A percentile compares a stretch with the other conserved stretches of the same genome.
phyloP scores from a whole-genome alignment of 2,888 invertebrate species.

The Drosophila setosimentum region DNA sequence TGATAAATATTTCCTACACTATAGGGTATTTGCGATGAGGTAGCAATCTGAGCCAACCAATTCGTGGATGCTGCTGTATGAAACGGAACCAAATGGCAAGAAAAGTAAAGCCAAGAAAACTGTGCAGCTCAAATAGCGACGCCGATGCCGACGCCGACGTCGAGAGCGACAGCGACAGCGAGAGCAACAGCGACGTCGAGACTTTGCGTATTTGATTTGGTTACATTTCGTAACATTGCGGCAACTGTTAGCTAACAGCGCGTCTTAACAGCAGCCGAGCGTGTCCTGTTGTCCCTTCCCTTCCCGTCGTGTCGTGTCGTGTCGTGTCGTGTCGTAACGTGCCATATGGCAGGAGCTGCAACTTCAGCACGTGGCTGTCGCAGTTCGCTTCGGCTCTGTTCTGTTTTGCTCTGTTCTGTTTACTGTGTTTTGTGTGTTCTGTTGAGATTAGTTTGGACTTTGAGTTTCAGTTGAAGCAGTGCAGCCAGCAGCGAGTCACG shows the following conservation, averaged over 20 bases:
- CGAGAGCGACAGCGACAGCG: neutral
- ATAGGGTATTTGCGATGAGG: neutral
- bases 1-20: too few relatives aligned
- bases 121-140: neutral
- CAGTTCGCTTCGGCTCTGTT: conserved; percentile 1
- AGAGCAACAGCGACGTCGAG: conserved; percentile 7
- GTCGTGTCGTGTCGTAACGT: conserved; percentile 10
- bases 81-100: conserved; percentile 25
- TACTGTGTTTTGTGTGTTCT: neutral
- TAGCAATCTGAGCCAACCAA: neutral
- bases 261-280: conserved; percentile 28
- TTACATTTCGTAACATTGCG: conserved; percentile 53
- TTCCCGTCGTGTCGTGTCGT: neutral
- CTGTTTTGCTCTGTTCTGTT: neutral
- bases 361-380: conserved; percentile 43
- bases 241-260: conserved; percentile 47
- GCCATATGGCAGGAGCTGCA: conserved; percentile 5
- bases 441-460: conserved; percentile 31
- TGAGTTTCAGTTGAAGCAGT: conserved; percentile 54
- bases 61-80: conserved; percentile 43
- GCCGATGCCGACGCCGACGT: neutral
- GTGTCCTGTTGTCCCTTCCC: conserved; percentile 23
- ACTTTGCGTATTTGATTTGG: conserved; percentile 49
- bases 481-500: conserved; percentile 58
- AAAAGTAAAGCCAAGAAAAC: conserved; percentile 14